Evolutionary conservation across 2,888 invertebrate species (phyloP).

Genomic region (Notodonta dromedarius): DNA sequence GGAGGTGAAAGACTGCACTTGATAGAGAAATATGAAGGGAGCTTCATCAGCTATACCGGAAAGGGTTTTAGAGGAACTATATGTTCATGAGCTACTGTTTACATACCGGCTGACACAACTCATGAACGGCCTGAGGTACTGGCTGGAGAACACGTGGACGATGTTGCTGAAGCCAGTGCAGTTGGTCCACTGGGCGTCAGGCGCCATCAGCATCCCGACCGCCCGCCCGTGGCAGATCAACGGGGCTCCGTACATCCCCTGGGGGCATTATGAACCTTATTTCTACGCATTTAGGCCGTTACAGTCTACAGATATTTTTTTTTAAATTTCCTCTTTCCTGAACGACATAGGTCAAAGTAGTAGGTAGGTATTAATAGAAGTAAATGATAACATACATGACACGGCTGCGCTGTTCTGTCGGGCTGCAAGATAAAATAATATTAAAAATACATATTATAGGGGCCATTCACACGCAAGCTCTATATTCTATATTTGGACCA

Average conservation of each 20-base stretch:
- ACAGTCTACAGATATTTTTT: too few species aligned
- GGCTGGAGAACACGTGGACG: constrained; percentile 52
- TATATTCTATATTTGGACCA: not conserved
- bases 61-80: too few species aligned
- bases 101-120: constrained; percentile 55
- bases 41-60: too few species aligned
- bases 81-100: too few species aligned
- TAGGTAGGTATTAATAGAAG: constrained; percentile 1
- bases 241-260: constrained; percentile 77
- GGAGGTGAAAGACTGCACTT: too few species aligned
- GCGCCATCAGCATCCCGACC: constrained; percentile 66
- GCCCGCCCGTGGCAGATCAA: constrained; percentile 61
- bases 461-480: constrained; percentile 7
- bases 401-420: constrained; percentile 63
- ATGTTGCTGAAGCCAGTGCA: constrained; percentile 69
- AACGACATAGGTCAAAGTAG: not conserved
- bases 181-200: constrained; percentile 75
- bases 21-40: too few species aligned
- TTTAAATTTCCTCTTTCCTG: too few species aligned
- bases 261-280: not conserved
- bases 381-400: constrained; percentile 64
- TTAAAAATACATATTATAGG: constrained; percentile 1
- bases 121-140: constrained; percentile 50
- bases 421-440: constrained; percentile 52
- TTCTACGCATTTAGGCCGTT: too few species aligned